phyloP scores from a whole-genome alignment of 2,888 invertebrate genomes.

The Polia nebulosa region DNA sequence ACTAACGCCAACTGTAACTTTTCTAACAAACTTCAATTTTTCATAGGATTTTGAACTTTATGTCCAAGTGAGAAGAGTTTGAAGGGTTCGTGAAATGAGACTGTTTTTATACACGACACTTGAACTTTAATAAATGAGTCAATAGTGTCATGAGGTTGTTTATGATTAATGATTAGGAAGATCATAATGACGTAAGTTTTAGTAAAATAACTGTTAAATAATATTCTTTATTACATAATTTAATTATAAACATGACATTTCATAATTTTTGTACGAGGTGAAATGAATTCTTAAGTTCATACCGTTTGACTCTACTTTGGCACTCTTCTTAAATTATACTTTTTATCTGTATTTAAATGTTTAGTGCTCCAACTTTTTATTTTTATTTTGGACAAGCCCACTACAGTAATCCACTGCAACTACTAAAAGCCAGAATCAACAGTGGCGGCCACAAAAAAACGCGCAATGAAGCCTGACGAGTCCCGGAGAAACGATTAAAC shows the following conservation, averaged over 20 bases:
- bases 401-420: no score
- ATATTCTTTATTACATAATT: constrained; percentile 3
- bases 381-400: no score
- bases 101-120: constrained; percentile 11
- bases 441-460: no score
- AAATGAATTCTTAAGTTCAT: no score
- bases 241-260: constrained; percentile 12
- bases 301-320: neutral
- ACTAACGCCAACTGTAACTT: constrained; percentile 11
- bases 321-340: neutral
- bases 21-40: neutral
- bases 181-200: constrained; percentile 29
- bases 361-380: no score
- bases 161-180: constrained; percentile 44
- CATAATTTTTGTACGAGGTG: neutral
- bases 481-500: no score
- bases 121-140: constrained; percentile 40
- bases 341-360: no score
- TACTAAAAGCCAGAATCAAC: no score
- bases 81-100: neutral
- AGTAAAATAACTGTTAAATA: constrained; percentile 25
- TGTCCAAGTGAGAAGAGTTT: neutral
- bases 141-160: constrained; percentile 30
- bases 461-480: no score
- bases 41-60: constrained; percentile 4